Evolutionary conservation across 2,888 invertebrate genomes (phyloP).

Genomic region (Melitaea athalia): DNA sequence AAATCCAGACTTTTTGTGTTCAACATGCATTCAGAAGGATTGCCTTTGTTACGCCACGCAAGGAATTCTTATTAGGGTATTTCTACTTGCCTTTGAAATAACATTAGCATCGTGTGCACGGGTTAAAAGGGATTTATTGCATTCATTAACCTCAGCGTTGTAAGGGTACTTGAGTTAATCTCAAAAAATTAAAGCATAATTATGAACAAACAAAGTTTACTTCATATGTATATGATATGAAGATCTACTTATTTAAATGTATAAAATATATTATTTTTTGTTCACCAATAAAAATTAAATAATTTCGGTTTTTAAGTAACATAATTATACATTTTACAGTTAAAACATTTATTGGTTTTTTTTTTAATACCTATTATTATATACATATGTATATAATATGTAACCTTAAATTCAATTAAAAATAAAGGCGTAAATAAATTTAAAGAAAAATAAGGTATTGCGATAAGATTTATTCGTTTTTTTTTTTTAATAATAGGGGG

Average conservation of each 20-base stretch:
- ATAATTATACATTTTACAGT: no score
- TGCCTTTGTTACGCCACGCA: constrained; percentile 66
- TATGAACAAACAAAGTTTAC: constrained; percentile 16
- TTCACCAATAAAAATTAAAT: no score
- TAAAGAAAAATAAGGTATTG: constrained; percentile 17
- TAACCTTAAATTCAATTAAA: no score
- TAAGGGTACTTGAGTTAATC: constrained; percentile 44
- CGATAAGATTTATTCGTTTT: constrained; percentile 19
- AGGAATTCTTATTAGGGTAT: constrained; percentile 74
- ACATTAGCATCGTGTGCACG: constrained; percentile 62
- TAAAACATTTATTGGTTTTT: no score
- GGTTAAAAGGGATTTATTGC: constrained; percentile 54
- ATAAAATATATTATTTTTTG: no score
- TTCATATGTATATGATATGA: background rate
- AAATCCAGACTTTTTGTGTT: constrained; percentile 66
- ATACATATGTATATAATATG: no score
- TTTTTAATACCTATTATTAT: no score
- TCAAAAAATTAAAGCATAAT: constrained; percentile 22
- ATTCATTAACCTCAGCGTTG: constrained; percentile 44
- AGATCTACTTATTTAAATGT: background rate
- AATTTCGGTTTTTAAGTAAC: no score
- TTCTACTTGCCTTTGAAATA: constrained; percentile 68
- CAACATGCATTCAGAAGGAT: constrained; percentile 66
- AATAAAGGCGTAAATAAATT: background rate
- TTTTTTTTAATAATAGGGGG: constrained; percentile 33